Conservation (phyloP, 2,113 vertebrate genomes). For the Bucco capensis region DNA sequence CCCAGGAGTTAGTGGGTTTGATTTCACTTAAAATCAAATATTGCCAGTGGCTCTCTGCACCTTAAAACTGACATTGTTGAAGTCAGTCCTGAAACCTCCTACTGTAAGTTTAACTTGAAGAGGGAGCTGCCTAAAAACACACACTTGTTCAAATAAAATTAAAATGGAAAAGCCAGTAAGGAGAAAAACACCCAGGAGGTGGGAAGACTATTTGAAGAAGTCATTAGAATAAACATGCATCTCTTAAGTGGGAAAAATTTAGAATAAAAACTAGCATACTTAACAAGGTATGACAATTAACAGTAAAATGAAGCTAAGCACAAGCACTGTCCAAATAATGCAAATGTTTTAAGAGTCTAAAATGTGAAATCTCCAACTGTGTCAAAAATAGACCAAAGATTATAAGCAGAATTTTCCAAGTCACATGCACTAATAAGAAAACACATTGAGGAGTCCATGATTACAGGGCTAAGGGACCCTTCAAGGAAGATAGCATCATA, state of each 20-base stretch:
- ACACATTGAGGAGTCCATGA: neutral
- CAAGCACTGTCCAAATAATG: neutral
- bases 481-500: neutral
- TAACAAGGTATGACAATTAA: neutral
- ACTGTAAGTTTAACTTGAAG: neutral
- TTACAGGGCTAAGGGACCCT: neutral
- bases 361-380: neutral
- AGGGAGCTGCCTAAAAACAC: neutral
- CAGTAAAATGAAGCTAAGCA: neutral
- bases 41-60: neutral
- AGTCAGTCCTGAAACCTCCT: neutral
- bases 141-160: neutral
- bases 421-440: neutral
- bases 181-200: slow-evolving; percentile 4
- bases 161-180: neutral
- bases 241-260: neutral
- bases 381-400: neutral
- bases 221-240: neutral
- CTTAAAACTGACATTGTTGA: neutral
- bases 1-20: neutral
- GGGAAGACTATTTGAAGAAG: neutral
- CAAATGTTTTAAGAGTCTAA: neutral
- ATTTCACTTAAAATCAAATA: neutral
- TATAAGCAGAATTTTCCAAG: neutral
- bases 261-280: neutral